Percentiles rank a stretch among this genome's conserved stretches.
Conservation (phyloP, 2,113 vertebrate species). For the Syrrhaptes paradoxus region DNA sequence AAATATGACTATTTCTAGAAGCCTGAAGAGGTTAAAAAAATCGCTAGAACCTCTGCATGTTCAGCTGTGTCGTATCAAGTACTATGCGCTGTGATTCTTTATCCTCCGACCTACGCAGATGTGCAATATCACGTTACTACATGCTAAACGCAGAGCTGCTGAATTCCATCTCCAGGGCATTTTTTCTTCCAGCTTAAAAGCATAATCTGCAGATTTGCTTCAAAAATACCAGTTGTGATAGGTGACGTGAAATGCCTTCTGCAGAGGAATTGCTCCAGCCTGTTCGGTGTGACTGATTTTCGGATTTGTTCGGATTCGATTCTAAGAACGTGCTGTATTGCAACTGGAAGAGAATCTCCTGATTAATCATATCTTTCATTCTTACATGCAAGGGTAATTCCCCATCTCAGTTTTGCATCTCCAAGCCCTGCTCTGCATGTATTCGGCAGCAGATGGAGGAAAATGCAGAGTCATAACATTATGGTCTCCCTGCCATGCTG, state of each 20-base stretch:
- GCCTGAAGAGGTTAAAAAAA: neutral
- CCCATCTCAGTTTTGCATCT: constrained; percentile 28
- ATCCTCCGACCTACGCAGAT: neutral
- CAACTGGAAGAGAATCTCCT: neutral
- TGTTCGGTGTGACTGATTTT: neutral
- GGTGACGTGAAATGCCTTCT: neutral
- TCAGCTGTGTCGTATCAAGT: neutral
- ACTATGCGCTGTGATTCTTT: neutral
- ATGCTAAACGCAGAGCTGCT: neutral
- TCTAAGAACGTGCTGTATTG: fast-evolving
- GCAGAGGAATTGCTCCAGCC: neutral
- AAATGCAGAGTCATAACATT: constrained; percentile 61
- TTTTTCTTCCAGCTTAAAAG: constrained; percentile 26
- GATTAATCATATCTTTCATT: constrained; percentile 12
- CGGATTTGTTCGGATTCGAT: neutral
- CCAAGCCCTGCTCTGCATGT: constrained; percentile 2
- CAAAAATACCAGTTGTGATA: neutral
- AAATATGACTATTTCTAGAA: neutral
- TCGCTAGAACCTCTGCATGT: neutral
- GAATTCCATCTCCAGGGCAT: constrained; percentile 2
- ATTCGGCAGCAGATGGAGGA: constrained; percentile 24
- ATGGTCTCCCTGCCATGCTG: constrained; percentile 8
- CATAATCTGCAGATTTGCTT: constrained; percentile 7
- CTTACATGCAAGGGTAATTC: constrained; percentile 30
- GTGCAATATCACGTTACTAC: neutral